Evolutionary conservation across 2,888 invertebrate species (phyloP), one percentile per base, ranked within the genome.

Genomic region (Agrotis exclamationis): DNA sequence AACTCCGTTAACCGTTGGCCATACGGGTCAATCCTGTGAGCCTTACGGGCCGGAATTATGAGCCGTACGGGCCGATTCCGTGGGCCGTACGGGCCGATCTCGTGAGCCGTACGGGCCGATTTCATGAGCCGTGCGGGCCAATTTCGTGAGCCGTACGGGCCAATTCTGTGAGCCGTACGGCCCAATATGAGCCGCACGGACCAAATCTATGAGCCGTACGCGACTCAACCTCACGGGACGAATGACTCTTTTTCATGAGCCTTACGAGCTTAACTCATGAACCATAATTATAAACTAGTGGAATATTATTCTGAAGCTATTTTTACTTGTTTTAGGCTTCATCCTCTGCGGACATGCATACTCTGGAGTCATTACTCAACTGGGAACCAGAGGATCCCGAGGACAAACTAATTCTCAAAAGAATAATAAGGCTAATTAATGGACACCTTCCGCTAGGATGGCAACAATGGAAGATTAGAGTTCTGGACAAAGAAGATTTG

Each of bases 341-440:
- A 47, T 59, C 59, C 24, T 24, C n/a, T 60, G 60, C n/a, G 28
- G 60, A 44, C 20, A 59, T 59, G 58, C 45, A 59, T 18, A 59
- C 58, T 16, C 11, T 59, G 1, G 58, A 59, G 58, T 59, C 45
- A 13, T 13, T 60, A 13, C n/a, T 58, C 14, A 14, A 14, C 6
- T 58, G 44, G 44, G 57, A 58, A 58, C 2, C 57, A 20, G 44
- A 58, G 20, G 57, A 58, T 14, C 44, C 20, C 7, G 44, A 14
- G 3, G 57, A 58, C 28, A 28, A 28, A 28, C 5, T 28, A 3
- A 28, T 28, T 5, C 28, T 28, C 28, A 28, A 28, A 28, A 28
- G 28, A 28, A 28, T 28, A 3, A 28, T 28, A 5, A 28, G 5
- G 28, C 28, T 60, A 3, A 47, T 47, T 6, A 48, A 14, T 13